A percentile compares a stretch with the other conserved stretches of the same genome.
Conservation (phyloP, 2,888 invertebrate species). For the Anarsia innoxiella region DNA sequence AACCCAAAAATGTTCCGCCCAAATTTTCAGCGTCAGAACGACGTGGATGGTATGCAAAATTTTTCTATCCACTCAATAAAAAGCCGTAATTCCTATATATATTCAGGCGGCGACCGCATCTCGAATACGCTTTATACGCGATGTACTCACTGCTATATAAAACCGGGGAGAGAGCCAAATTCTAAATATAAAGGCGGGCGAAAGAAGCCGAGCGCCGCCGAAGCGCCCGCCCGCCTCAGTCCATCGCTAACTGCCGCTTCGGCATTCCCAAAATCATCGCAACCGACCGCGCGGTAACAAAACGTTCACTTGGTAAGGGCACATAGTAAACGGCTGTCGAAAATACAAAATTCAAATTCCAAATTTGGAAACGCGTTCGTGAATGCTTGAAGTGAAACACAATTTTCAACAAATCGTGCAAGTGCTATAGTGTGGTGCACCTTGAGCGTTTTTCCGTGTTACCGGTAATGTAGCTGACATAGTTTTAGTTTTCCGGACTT, state of each 20-base stretch:
- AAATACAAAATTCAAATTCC: conserved; percentile 38
- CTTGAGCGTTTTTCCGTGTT: conserved; percentile 48
- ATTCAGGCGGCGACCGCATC: conserved; percentile 64
- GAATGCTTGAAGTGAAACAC: conserved; percentile 41
- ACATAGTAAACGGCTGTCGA: conserved; percentile 43
- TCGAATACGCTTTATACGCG: conserved; percentile 70
- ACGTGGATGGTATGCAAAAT: conserved; percentile 56
- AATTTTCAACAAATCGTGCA: conserved; percentile 39
- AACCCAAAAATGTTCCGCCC: too few relatives aligned
- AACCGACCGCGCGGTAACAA: conserved; percentile 57
- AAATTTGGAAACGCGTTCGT: conserved; percentile 47
- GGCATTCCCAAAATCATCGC: conserved; percentile 58
- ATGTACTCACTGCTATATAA: conserved; percentile 75
- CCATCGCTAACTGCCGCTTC: conserved; percentile 65
- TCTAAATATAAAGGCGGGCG: conserved; percentile 76
- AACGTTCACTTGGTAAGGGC: conserved; percentile 55
- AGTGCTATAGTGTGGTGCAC: conserved; percentile 65
- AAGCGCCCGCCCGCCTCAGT: conserved; percentile 71
- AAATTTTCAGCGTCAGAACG: conserved; percentile 35
- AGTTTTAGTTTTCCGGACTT: conserved; percentile 26
- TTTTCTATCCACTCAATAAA: conserved; percentile 69
- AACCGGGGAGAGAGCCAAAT: conserved; percentile 78
- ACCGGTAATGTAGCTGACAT: conserved; percentile 50
- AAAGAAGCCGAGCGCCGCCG: conserved; percentile 60
- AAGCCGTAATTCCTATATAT: conserved; percentile 72